Evolutionary conservation across 2,797 vertebrate genomes (phyloP).

Genomic region (Argyrosomus regius): DNA sequence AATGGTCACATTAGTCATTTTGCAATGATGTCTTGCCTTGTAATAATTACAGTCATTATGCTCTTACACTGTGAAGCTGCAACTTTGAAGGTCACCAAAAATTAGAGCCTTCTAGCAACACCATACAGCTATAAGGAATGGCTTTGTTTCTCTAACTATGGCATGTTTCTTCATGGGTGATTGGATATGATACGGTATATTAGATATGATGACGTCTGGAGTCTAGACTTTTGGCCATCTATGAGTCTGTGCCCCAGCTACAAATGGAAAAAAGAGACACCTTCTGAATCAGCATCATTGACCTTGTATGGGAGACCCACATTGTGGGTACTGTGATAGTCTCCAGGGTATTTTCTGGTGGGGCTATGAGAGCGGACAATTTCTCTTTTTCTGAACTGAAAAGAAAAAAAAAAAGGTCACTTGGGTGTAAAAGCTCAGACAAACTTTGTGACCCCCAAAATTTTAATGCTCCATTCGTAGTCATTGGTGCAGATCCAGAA

Average conservation of each 20-base stretch:
- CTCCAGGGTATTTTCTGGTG: slow-evolving; percentile 24
- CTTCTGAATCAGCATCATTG: slow-evolving; percentile 5
- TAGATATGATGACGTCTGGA: slow-evolving; percentile 11
- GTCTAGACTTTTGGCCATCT: slow-evolving; percentile 4
- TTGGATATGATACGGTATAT: slow-evolving; percentile 1
- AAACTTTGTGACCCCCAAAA: slow-evolving; percentile 43
- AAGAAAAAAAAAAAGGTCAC: slow-evolving; percentile 27
- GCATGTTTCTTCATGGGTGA: slow-evolving; percentile 4
- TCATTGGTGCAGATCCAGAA: slow-evolving; percentile 23
- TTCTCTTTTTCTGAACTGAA: slow-evolving; percentile 40
- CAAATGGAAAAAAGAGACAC: slow-evolving; percentile 28
- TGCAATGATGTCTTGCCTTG: slow-evolving; percentile 60
- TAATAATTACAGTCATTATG: slow-evolving; percentile 78
- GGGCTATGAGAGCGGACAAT: slow-evolving; percentile 12
- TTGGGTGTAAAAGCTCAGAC: slow-evolving; percentile 11
- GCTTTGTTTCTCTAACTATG: background rate
- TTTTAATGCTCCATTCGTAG: slow-evolving; percentile 21
- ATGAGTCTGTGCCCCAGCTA: slow-evolving; percentile 1
- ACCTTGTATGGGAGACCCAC: slow-evolving; percentile 45
- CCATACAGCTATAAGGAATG: slow-evolving; percentile 2
- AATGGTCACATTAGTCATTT: slow-evolving; percentile 72
- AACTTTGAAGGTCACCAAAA: slow-evolving; percentile 69
- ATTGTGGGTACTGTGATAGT: slow-evolving; percentile 16
- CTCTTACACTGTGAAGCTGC: slow-evolving; percentile 56
- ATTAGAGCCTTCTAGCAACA: slow-evolving; percentile 32